Conservation (phyloP, 2,113 vertebrate genomes). For the Antechinus stuartii region DNA sequence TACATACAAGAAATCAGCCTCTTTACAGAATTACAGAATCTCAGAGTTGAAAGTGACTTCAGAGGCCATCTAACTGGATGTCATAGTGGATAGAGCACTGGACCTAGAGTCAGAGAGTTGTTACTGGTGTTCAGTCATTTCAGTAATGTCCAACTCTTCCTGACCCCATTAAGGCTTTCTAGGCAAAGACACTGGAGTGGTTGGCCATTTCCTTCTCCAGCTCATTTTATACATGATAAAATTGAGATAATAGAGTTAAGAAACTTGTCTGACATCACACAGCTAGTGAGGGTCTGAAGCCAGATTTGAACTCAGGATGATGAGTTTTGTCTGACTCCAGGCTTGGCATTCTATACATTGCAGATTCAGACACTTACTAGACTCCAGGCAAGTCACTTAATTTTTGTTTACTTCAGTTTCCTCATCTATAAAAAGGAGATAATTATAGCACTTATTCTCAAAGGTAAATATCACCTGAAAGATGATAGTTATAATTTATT, state of each 20-base stretch:
- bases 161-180: not conserved
- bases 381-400: not conserved
- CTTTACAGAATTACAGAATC: not conserved
- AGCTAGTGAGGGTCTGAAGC: not conserved
- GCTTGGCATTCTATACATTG: not conserved
- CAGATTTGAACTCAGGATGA: not conserved
- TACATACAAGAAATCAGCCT: not conserved
- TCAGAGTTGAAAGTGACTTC: not conserved
- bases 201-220: not conserved
- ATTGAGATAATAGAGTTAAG: not conserved
- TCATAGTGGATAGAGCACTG: not conserved
- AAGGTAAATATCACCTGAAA: not conserved
- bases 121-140: not conserved
- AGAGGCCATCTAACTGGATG: not conserved
- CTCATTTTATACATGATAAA: not conserved
- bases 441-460: not conserved
- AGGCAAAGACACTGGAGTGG: not conserved
- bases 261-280: not conserved
- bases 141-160: not conserved
- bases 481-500: not conserved
- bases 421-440: not conserved
- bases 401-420: not conserved
- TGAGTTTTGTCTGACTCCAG: not conserved
- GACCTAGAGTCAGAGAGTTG: not conserved
- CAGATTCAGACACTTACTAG: not conserved